A percentile compares a stretch with the other conserved stretches of the same genome.
phyloP scores from a whole-genome alignment of 2,888 invertebrate species.

The Ochropleura plecta region DNA sequence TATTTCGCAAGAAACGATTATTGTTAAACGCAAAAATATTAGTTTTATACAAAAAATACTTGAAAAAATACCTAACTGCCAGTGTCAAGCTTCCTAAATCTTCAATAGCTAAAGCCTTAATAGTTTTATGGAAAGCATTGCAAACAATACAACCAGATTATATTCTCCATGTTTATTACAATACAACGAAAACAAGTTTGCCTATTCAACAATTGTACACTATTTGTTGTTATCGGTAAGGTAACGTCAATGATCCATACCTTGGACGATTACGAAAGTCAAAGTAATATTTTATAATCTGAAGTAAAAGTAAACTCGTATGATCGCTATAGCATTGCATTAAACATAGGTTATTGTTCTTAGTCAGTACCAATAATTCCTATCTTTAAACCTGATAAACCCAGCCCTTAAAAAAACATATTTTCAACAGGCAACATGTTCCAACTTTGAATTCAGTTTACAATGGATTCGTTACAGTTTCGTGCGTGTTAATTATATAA shows the following conservation, averaged over 20 bases:
- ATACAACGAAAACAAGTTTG: slow-evolving; percentile 37
- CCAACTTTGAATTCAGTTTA: slow-evolving; percentile 4
- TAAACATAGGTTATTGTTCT: background rate
- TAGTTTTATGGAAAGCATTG: slow-evolving; percentile 19
- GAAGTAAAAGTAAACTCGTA: background rate
- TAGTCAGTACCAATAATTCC: background rate
- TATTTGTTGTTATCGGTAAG: background rate
- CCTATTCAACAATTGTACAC: slow-evolving; percentile 12
- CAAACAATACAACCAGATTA: slow-evolving; percentile 9
- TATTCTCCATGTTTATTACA: slow-evolving; percentile 15
- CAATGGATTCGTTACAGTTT: slow-evolving; percentile 44
- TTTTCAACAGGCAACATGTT: background rate
- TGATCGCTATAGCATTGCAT: background rate
- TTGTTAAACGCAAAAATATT: background rate
- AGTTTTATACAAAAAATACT: background rate
- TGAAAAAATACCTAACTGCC: background rate
- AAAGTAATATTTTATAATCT: background rate
- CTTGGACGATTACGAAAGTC: background rate
- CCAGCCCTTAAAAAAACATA: background rate
- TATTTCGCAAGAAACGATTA: background rate
- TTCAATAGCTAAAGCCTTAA: slow-evolving; percentile 25
- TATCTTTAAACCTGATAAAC: background rate
- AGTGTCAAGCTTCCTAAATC: slow-evolving; percentile 11
- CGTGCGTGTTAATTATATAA: slow-evolving; percentile 26
- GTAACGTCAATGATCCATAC: background rate